These are phyloP conservation scores for Narcine bancroftii DNA, from an alignment of 2,113 vertebrate genomes.

Conservation along the genomic window DNA sequence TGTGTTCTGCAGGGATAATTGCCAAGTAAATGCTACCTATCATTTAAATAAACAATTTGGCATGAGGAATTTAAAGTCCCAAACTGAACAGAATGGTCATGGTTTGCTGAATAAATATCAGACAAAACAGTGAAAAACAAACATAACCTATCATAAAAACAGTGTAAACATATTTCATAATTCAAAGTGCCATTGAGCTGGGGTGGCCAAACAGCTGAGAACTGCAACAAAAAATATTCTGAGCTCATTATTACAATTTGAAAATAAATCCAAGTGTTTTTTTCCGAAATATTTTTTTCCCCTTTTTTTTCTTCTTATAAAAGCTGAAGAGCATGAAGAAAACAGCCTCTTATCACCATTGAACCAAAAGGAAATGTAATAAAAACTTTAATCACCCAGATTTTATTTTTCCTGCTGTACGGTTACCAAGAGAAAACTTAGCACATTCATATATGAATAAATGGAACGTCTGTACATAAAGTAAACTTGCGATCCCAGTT, in stretches of 20 bases:
- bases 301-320: constrained; percentile 7
- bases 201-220: not conserved
- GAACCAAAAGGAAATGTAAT: not conserved
- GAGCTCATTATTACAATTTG: not conserved
- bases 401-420: constrained; percentile 5
- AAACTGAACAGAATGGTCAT: too few relatives aligned
- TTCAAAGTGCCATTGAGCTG: not conserved
- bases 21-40: too few relatives aligned
- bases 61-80: too few relatives aligned
- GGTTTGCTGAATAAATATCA: too few relatives aligned
- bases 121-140: too few relatives aligned
- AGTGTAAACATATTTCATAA: not conserved
- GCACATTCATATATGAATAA: not conserved
- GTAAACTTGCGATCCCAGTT: not conserved
- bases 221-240: not conserved
- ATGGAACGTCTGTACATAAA: not conserved
- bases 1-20: too few relatives aligned
- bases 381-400: not conserved
- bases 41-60: too few relatives aligned
- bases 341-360: constrained; percentile 14
- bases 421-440: not conserved
- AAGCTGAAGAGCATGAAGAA: not conserved
- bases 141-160: too few relatives aligned
- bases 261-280: not conserved
- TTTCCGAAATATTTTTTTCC: not conserved